Evolutionary conservation across 2,888 invertebrate species (phyloP).

Genomic region (Himalopsyche japonica): DNA sequence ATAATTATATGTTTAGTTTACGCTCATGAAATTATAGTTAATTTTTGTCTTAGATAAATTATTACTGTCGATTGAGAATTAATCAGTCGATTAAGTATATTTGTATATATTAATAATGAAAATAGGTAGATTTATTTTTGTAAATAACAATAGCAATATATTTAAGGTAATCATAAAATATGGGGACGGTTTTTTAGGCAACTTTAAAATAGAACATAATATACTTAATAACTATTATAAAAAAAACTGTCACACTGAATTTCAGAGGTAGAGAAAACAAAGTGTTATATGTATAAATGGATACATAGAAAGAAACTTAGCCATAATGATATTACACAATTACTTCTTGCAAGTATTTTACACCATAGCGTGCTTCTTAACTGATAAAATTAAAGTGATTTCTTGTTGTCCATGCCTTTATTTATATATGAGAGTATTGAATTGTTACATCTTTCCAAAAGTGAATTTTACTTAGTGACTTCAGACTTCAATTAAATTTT

Average conservation of each 20-base stretch:
- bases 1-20: constrained; percentile 1
- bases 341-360: constrained; percentile 29
- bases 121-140: constrained; percentile 40
- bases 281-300: constrained; percentile 23
- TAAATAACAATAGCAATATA: constrained; percentile 39
- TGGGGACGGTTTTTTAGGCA: constrained; percentile 39
- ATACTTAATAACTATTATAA: constrained; percentile 28
- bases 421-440: neutral
- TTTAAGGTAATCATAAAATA: constrained; percentile 34
- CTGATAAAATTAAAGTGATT: neutral
- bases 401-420: neutral
- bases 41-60: constrained; percentile 37
- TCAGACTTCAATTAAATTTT: too few relatives aligned
- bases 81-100: constrained; percentile 3
- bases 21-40: constrained; percentile 27
- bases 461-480: too few relatives aligned
- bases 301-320: constrained; percentile 29
- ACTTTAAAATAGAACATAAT: constrained; percentile 31
- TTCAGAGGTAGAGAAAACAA: constrained; percentile 17
- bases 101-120: constrained; percentile 21
- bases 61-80: constrained; percentile 8
- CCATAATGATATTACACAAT: constrained; percentile 36
- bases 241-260: constrained; percentile 23
- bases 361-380: constrained; percentile 32
- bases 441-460: neutral